phyloP scores from a whole-genome alignment of 1,140 invertebrate genomes.

The Pseudomyrmex flavicornis region DNA sequence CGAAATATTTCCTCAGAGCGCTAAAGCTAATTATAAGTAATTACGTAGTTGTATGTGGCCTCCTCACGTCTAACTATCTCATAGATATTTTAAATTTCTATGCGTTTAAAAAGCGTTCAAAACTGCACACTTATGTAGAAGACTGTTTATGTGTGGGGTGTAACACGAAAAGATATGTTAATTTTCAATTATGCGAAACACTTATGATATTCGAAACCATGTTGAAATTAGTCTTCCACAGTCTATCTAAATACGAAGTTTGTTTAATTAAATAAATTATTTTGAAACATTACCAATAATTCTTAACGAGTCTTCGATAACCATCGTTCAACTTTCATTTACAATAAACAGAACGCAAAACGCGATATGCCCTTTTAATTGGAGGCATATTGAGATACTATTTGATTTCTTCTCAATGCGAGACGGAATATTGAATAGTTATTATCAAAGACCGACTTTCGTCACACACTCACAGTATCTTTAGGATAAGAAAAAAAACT shows the following conservation, averaged over 20 bases:
- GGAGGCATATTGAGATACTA: conserved; percentile 7
- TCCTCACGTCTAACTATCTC: conserved; percentile 13
- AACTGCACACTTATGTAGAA: conserved; percentile 4
- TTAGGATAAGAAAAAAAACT: conserved; percentile 70
- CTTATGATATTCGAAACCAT: conserved; percentile 7
- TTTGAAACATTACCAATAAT: not conserved
- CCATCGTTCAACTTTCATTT: conserved; percentile 26
- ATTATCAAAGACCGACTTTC: conserved; percentile 72
- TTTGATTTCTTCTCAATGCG: conserved; percentile 53
- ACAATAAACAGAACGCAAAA: conserved; percentile 28
- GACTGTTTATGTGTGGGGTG: conserved; percentile 16
- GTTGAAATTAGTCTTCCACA: conserved; percentile 46
- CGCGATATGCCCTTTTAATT: not conserved
- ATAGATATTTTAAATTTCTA: conserved; percentile 48
- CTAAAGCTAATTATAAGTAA: too few relatives aligned
- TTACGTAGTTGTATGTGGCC: not conserved
- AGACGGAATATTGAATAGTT: conserved; percentile 62
- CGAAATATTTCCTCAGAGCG: not conserved
- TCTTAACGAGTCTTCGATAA: conserved; percentile 23
- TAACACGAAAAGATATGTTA: conserved; percentile 6
- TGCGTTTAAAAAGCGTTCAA: conserved; percentile 7
- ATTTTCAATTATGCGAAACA: conserved; percentile 1
- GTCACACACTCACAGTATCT: conserved; percentile 71
- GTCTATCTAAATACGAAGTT: conserved; percentile 27
- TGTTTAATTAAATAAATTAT: conserved; percentile 50